These are phyloP conservation scores for Eulemur albifrons DNA, from an alignment of 2,797 vertebrate genomes.

Conservation along the genomic window DNA sequence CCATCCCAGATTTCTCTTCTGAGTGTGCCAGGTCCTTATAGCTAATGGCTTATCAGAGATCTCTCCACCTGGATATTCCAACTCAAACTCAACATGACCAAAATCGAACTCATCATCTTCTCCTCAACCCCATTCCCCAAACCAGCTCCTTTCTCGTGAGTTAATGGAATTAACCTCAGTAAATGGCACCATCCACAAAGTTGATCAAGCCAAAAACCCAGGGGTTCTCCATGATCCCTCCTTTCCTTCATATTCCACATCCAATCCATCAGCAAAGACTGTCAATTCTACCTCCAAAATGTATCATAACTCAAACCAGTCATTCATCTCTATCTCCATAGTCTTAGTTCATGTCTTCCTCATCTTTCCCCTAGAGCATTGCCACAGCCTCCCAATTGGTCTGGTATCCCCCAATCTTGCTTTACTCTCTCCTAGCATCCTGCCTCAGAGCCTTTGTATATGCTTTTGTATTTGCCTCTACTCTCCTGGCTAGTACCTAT, in stretches of 20 bases:
- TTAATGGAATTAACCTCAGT: background rate
- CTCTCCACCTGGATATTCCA: background rate
- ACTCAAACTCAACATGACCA: background rate
- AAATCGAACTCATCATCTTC: background rate
- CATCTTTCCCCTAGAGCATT: background rate
- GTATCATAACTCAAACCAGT: background rate
- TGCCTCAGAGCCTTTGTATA: background rate
- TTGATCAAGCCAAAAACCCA: background rate
- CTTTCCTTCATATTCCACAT: slow-evolving; percentile 2
- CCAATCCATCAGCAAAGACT: background rate
- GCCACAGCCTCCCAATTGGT: background rate
- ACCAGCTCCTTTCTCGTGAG: background rate
- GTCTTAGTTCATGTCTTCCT: slow-evolving; percentile 10
- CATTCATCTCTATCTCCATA: background rate
- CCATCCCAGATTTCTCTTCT: background rate
- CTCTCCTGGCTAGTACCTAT: background rate
- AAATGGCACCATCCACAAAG: background rate
- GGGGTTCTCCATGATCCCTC: background rate
- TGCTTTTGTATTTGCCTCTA: background rate
- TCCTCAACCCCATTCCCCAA: background rate
- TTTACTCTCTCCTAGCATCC: background rate
- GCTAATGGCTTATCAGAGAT: background rate
- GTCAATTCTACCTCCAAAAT: slow-evolving; percentile 26
- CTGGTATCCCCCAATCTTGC: background rate
- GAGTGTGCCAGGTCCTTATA: background rate